These are phyloP conservation scores for Myrmecobius fasciatus DNA, from an alignment of 2,113 vertebrate genomes.

Conservation along the genomic window DNA sequence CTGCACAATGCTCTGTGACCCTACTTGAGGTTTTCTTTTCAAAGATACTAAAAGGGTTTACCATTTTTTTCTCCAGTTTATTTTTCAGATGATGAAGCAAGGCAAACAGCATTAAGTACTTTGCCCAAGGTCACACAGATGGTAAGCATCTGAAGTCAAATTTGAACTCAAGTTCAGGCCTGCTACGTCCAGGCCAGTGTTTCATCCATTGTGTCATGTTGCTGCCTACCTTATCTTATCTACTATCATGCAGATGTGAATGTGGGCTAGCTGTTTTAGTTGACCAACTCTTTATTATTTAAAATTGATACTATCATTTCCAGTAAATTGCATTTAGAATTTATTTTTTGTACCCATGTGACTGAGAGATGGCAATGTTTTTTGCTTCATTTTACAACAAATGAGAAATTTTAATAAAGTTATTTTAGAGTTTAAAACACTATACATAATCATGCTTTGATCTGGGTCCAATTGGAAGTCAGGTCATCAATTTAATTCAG, in stretches of 20 bases:
- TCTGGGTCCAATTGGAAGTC: neutral
- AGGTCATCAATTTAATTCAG: neutral
- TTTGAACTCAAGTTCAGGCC: neutral
- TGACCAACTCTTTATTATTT: neutral
- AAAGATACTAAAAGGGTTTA: neutral
- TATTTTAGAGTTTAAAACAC: neutral
- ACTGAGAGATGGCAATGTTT: neutral
- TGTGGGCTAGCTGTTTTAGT: neutral
- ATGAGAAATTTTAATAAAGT: neutral
- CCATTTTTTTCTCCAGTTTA: neutral
- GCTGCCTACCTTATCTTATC: neutral
- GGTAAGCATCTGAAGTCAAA: neutral
- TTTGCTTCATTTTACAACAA: neutral
- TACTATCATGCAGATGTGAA: neutral
- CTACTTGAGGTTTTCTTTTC: neutral
- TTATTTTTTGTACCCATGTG: neutral
- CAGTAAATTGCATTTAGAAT: neutral
- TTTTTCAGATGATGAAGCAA: neutral
- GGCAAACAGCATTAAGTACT: neutral
- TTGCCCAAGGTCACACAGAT: too few relatives aligned
- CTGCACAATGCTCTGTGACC: neutral
- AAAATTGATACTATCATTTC: neutral
- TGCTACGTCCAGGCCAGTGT: too few relatives aligned
- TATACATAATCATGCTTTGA: neutral
- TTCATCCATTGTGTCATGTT: too few relatives aligned